A percentile compares a stretch with the other conserved stretches of the same genome.
phyloP scores from a whole-genome alignment of 2,113 vertebrate species.

The Micromys minutus region DNA sequence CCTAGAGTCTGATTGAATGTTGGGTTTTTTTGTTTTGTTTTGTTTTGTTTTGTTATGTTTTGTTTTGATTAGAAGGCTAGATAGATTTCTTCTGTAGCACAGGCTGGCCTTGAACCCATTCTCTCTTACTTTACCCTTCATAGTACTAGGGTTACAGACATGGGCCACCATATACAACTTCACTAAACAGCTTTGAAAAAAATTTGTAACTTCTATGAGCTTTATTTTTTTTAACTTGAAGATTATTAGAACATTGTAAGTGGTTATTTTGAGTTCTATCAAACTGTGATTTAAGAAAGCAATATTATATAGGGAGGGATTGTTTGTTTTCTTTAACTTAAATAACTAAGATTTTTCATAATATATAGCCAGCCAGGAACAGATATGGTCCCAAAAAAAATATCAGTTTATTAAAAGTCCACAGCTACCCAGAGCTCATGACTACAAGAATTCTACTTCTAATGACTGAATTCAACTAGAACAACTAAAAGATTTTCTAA shows the following conservation, averaged over 20 bases:
- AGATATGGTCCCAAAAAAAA: not conserved
- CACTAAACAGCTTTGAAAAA: not conserved
- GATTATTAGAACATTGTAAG: not conserved
- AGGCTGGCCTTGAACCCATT: not conserved
- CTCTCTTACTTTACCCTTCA: not conserved
- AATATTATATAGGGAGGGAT: not conserved
- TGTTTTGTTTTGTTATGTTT: not conserved
- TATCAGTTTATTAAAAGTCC: not conserved
- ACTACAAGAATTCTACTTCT: not conserved
- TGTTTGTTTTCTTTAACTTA: not conserved
- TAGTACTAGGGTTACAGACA: not conserved
- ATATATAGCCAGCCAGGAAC: not conserved
- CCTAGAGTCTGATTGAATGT: not conserved
- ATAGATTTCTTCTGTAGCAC: not conserved
- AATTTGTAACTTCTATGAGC: not conserved
- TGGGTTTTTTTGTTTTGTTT: not conserved
- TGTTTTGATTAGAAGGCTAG: no score
- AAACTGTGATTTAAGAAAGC: not conserved
- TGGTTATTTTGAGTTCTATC: constrained; percentile 19
- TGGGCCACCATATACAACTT: not conserved
- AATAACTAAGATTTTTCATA: not conserved
- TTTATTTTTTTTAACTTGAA: constrained; percentile 24
- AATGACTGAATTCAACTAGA: not conserved
- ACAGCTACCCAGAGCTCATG: accelerated
- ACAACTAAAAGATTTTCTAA: not conserved